Conservation (phyloP, 2,888 invertebrate species). For the Trissoscelio sp. region DNA sequence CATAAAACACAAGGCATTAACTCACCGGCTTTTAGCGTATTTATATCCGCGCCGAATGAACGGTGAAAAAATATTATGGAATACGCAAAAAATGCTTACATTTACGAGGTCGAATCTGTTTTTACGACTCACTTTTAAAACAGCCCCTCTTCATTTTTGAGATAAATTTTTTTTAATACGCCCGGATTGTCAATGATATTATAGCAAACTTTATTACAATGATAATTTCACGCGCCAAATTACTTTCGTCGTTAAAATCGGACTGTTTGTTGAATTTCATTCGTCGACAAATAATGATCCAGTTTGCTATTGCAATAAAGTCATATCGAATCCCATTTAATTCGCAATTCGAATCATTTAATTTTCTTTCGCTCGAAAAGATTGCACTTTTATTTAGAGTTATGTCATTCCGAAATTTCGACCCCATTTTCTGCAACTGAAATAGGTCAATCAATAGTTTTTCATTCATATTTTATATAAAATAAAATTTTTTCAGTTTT, state of each 20-base stretch:
- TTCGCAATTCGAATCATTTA: background rate
- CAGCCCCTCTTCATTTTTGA: conserved; percentile 11
- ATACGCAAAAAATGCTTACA: conserved; percentile 28
- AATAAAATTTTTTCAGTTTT: too few relatives aligned
- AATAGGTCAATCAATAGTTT: too few relatives aligned
- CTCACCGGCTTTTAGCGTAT: conserved; percentile 47
- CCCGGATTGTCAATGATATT: background rate
- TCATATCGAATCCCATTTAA: background rate
- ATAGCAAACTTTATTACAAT: conserved; percentile 9
- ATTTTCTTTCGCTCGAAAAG: too few relatives aligned
- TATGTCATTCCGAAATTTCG: too few relatives aligned
- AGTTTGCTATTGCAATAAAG: background rate
- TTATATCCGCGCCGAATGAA: conserved; percentile 29
- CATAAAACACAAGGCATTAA: conserved; percentile 47
- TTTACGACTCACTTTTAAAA: conserved; percentile 31
- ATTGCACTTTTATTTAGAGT: too few relatives aligned
- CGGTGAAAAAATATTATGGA: conserved; percentile 27
- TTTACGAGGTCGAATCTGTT: conserved; percentile 20
- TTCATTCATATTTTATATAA: too few relatives aligned
- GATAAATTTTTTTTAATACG: conserved; percentile 30
- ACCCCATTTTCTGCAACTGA: too few relatives aligned
- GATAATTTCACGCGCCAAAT: conserved; percentile 10
- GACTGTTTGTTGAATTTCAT: conserved; percentile 13
- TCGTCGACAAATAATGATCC: conserved; percentile 6
- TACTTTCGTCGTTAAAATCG: background rate